Conservation (phyloP, 2,113 vertebrate genomes). For the Crotalus tigris region DNA sequence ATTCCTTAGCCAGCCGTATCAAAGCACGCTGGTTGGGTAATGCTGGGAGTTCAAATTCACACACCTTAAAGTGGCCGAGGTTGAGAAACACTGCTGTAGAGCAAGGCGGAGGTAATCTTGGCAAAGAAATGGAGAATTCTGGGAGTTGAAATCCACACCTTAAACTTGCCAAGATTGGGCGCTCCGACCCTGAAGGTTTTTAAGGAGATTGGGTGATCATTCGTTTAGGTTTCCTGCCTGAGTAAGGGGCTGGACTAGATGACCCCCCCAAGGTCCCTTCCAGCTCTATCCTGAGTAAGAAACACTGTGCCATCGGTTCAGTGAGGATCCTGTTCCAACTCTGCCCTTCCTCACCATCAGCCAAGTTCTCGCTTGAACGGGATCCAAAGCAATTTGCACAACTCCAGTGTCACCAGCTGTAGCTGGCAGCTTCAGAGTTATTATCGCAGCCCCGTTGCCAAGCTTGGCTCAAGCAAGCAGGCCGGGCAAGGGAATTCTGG, state of each 20-base stretch:
- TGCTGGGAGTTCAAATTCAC: too few species aligned
- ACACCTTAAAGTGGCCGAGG: too few species aligned
- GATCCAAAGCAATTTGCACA: background rate
- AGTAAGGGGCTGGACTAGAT: background rate
- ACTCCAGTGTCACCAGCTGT: background rate
- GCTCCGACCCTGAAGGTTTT: too few species aligned
- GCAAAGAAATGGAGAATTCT: too few species aligned
- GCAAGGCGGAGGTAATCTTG: too few species aligned
- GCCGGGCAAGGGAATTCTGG: background rate
- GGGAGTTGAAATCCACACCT: too few species aligned
- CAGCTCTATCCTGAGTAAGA: background rate
- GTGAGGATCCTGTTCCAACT: background rate
- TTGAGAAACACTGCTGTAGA: too few species aligned
- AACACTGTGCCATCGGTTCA: background rate
- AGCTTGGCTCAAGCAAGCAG: background rate
- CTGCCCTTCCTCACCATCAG: background rate
- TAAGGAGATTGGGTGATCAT: too few species aligned
- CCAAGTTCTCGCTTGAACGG: background rate
- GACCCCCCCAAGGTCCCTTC: background rate
- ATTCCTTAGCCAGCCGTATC: too few species aligned
- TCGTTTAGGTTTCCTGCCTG: background rate
- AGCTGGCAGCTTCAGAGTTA: background rate
- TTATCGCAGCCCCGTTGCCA: background rate
- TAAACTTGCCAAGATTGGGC: too few species aligned
- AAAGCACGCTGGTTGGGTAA: too few species aligned